Conservation (phyloP, 1,140 invertebrate genomes). For the Platorchestia sp. region DNA sequence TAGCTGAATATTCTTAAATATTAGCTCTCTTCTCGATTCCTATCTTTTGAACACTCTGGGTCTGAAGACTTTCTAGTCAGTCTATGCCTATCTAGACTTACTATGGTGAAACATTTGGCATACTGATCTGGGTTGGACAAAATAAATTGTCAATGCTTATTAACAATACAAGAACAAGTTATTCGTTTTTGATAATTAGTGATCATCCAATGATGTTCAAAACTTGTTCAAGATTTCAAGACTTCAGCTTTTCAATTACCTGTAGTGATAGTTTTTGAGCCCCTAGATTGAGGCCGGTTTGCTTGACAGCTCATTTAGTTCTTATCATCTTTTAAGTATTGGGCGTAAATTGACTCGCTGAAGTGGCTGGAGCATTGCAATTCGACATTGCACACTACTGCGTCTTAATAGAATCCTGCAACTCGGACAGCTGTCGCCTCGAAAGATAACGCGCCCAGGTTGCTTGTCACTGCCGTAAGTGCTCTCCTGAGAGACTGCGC, state of each 20-base stretch:
- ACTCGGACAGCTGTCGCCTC: slow-evolving; percentile 46
- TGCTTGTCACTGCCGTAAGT: slow-evolving; percentile 46
- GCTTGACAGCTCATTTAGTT: slow-evolving; percentile 4
- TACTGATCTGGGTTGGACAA: too few species aligned
- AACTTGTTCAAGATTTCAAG: background rate
- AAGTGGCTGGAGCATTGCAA: background rate
- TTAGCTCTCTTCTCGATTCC: too few species aligned
- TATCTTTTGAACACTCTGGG: too few species aligned
- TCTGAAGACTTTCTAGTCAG: too few species aligned
- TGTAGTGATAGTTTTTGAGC: background rate
- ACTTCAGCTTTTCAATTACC: background rate
- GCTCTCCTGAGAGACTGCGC: slow-evolving; percentile 41
- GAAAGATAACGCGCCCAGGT: slow-evolving; percentile 38
- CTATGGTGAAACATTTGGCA: too few species aligned
- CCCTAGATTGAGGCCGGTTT: background rate
- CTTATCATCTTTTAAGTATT: background rate
- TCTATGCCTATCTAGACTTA: too few species aligned
- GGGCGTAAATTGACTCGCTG: slow-evolving; percentile 7
- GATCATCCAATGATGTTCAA: background rate
- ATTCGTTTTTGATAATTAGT: background rate
- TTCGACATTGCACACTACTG: slow-evolving; percentile 13
- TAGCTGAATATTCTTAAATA: too few species aligned
- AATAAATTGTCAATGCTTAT: too few species aligned
- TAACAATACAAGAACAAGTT: too few species aligned
- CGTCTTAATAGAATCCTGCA: slow-evolving; percentile 38